phyloP scores from a whole-genome alignment of 2,888 invertebrate species.

The Microplitis manilae region DNA sequence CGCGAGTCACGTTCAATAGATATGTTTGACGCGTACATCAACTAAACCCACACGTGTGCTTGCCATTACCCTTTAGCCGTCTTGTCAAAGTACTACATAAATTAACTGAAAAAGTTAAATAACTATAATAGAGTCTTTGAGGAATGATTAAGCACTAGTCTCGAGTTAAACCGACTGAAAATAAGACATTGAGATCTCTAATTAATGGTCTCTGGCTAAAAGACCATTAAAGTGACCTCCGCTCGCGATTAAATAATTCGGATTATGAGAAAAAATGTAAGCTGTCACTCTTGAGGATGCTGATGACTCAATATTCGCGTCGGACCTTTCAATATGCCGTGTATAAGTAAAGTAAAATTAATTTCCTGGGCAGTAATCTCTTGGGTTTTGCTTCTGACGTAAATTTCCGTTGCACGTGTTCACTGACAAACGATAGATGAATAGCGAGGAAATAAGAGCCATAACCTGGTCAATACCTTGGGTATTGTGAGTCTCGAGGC shows the following conservation, averaged over 20 bases:
- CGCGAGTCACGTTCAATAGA: background rate
- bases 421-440: background rate
- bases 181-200: too few species aligned
- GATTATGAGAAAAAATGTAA: background rate
- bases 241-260: background rate
- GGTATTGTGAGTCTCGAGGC: background rate
- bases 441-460: background rate
- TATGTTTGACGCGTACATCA: background rate
- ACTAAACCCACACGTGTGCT: background rate
- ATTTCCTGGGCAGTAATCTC: background rate
- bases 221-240: too few species aligned
- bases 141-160: too few species aligned
- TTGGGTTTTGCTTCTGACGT: background rate
- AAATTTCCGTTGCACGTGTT: background rate
- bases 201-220: too few species aligned
- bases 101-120: too few species aligned
- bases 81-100: background rate
- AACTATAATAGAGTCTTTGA: too few species aligned
- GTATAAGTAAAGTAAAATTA: background rate
- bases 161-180: too few species aligned
- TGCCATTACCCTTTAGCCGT: background rate
- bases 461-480: background rate
- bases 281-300: background rate
- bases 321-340: background rate
- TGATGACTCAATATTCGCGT: background rate